phyloP scores from a whole-genome alignment of 2,113 vertebrate species.

The Paraplagusia blochii region DNA sequence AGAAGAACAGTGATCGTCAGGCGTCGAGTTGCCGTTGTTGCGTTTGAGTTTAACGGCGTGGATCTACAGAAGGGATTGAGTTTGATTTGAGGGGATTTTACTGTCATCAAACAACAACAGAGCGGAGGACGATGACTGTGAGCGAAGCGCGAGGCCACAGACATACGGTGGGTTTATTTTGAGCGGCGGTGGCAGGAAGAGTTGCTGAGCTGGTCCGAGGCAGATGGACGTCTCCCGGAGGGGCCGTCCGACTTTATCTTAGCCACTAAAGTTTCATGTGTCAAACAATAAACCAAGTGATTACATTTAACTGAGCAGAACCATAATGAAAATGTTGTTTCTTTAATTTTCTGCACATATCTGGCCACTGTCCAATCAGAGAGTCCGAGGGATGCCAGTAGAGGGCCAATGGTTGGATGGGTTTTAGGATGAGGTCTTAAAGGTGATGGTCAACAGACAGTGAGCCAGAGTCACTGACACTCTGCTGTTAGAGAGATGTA shows the following conservation, averaged over 20 bases:
- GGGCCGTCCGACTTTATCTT: slow-evolving; percentile 50
- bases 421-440: too few species aligned
- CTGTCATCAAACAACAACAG: slow-evolving; percentile 37
- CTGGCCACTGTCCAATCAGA: background rate
- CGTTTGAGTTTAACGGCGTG: slow-evolving; percentile 31
- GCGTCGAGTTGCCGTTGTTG: slow-evolving; percentile 51
- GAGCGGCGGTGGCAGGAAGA: slow-evolving; percentile 47
- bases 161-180: slow-evolving; percentile 35
- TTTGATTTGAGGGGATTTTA: slow-evolving; percentile 17
- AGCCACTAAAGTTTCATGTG: slow-evolving; percentile 50
- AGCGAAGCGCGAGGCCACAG: slow-evolving; percentile 30
- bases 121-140: slow-evolving; percentile 10
- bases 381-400: background rate
- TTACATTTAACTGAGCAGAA: slow-evolving; percentile 22
- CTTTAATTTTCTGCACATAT: background rate
- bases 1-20: slow-evolving; percentile 34
- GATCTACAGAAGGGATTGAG: slow-evolving; percentile 27
- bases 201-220: slow-evolving; percentile 52
- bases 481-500: too few species aligned
- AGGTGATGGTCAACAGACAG: slow-evolving; percentile 92
- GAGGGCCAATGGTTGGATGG: too few species aligned
- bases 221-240: slow-evolving; percentile 63
- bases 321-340: slow-evolving; percentile 16
- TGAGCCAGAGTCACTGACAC: slow-evolving; percentile 89
- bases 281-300: slow-evolving; percentile 54